Evolutionary conservation across 2,113 vertebrate genomes (phyloP), one percentile per base, ranked within the genome.

Genomic region (Misgurnus mizolepis): DNA sequence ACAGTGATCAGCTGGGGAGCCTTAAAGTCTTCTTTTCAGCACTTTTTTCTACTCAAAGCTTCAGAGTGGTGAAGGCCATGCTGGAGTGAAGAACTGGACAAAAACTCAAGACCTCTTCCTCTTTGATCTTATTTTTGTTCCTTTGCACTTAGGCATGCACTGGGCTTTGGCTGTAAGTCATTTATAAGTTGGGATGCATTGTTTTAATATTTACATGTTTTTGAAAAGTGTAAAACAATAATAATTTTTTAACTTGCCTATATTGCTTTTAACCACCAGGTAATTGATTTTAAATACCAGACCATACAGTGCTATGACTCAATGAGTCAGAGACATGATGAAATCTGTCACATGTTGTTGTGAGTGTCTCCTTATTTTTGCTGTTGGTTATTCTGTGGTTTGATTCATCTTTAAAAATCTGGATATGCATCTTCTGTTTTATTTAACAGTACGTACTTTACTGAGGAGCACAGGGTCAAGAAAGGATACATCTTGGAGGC

Each of bases 251-350:
- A 18, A n/a, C 55, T 60, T 60, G 58, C 58, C 58, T 60, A 22
- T 15, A 60, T 60, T 22, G 58, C 58, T 60, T 60, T 18, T 18
- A 5, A 60, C 58, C 58, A 60, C n/a, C 58, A 60, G 18, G 58
- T 60, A 60, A 60, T 60, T 22, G 58, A 60, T 60, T 60, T 60
- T 1, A 60, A 60, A 22, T 60, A 7, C 58, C 58, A 60, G 58
- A 60, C 58, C 58, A 60, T 60, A 60, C 58, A 60, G 58, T 60
- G 58, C 58, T 60, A 22, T 22, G 58, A 60, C 18, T 60, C 58
- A 60, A 1, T 60, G 7, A 18, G 58, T 60, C 58, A 60, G 8
- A 60, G 58, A 60, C 58, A 60, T 60, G 56, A 60, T 60, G 58
- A 60, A 4, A 60, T 60, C n/a, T 60, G 58, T 60, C 58, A 60